Evolutionary conservation across 2,888 invertebrate genomes (phyloP), one percentile per base, ranked within the genome.

Genomic region (Platerodrilus igneus): DNA sequence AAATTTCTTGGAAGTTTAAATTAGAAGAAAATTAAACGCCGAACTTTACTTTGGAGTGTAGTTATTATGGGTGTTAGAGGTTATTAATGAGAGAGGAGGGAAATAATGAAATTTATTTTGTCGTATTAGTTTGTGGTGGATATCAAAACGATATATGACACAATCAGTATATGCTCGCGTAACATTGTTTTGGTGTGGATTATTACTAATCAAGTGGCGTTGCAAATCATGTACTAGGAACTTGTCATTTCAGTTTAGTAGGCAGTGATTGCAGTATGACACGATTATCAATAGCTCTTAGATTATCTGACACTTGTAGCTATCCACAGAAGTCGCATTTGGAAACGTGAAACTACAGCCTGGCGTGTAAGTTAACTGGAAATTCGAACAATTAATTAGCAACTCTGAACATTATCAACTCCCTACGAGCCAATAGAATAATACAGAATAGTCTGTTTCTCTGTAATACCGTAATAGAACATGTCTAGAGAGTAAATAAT

Each of bases 371-470:
- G 53, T 59, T 58, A 51, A 52, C 53, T 56, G 55, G 57, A 57
- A 59, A 58, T 60, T 59, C 53, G 49, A 55, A 59, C 59, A 60
- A 61, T 60, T 60, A 61, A 61, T 62, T 60, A 59, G 55, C 44
- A 55, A 58, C 53, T 60, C 52, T 37, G 55, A 56, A 48, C 56
- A 51, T 53, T 52, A 45, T 41, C 21, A 31, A 49, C 50, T 48
- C 50, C 50, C 48, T 41, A 42, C 45, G 46, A 47, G 43, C 50
- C 52, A 51, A 45, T 48, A 46, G 52, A 48, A 51, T 50, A 43
- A 48, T 48, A 52, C 50, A 31, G 20, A 41, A 45, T 29, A 37
- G 43, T 38, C 38, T n/a, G n/a, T n/a, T n/a, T n/a, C n/a, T 38
- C 33, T 31, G 42, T 39, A 22, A 38, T 35, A 21, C 35, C 31